These are phyloP conservation scores for Ailuropoda melanoleuca DNA, from an alignment of 2,113 vertebrate species.

Conservation along the genomic window DNA sequence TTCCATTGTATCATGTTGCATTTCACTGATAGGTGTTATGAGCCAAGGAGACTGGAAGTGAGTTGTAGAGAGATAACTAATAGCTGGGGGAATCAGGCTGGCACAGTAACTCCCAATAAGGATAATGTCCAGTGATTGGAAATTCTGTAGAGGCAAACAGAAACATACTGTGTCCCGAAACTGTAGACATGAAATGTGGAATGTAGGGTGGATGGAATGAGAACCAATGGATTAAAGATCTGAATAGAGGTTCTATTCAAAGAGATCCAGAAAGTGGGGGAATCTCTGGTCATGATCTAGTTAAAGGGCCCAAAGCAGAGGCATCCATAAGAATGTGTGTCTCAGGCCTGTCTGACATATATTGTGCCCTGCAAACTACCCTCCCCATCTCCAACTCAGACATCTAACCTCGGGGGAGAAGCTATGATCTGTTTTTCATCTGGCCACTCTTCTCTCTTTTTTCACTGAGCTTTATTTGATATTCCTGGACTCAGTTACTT, in stretches of 20 bases:
- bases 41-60: background rate
- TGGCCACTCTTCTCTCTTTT: background rate
- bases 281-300: background rate
- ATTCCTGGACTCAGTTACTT: constrained; percentile 30
- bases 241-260: background rate
- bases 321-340: background rate
- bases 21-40: background rate
- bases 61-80: background rate
- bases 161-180: background rate
- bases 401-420: background rate
- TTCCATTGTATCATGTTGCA: background rate
- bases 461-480: background rate
- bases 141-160: background rate
- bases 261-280: background rate
- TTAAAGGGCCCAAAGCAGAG: background rate
- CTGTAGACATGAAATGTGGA: background rate
- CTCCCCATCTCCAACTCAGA: background rate
- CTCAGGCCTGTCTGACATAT: no score
- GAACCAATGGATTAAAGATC: background rate
- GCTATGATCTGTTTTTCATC: background rate
- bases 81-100: background rate
- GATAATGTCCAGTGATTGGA: background rate
- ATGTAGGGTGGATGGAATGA: background rate
- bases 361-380: background rate
- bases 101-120: background rate